Base-by-base conservation (phyloP, 2,113 vertebrate species). In the Bubo blakistoni region DNA sequence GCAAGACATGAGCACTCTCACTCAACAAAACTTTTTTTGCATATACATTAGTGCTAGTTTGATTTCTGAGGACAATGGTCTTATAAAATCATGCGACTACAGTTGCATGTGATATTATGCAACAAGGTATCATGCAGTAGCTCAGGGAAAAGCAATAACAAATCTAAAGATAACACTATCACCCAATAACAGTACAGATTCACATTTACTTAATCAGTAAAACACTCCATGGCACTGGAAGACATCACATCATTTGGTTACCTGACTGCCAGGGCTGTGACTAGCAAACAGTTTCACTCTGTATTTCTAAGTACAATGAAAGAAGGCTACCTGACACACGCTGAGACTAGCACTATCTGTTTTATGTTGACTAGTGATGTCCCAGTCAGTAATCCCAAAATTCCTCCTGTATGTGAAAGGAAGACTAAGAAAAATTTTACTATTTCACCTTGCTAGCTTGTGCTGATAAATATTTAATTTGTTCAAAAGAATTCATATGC, bases 171-270 rank as follows among this genome's bases (percentile, higher is more conserved):
- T 61, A 84, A 63, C 22, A 65, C 49, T 51, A 92, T 81, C n/a
- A 90, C 76, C 47, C 73, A 92, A 80, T 65, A 81, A 76, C 81
- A 91, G 86, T 40, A 57, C 51, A 94, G 78, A 96, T 30, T 10
- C 78, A 89, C 32, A 46, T 96, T 96, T 84, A 46, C 59, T 51
- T 94, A 72, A 94, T 96, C 94, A 88, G 65, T 63, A 70, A 90
- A 96, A 73, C 80, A 42, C 38, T 74, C 11, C 3, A 9, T 51
- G 11, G 69, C 83, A 54, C 13, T 76, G 40, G 91, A 81, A 94
- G 85, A 90, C 63, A 59, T 34, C 44, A 38, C 19, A 38, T 10
- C 9, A 11, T 86, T 91, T 91, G 62, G 74, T 70, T 83, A 86
- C 55, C 80, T 90, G 57, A 66, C 47, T 93, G 36, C 30, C 79